Base-by-base conservation (phyloP, 2,888 invertebrate species). In the Halocaridina rubra region DNA sequence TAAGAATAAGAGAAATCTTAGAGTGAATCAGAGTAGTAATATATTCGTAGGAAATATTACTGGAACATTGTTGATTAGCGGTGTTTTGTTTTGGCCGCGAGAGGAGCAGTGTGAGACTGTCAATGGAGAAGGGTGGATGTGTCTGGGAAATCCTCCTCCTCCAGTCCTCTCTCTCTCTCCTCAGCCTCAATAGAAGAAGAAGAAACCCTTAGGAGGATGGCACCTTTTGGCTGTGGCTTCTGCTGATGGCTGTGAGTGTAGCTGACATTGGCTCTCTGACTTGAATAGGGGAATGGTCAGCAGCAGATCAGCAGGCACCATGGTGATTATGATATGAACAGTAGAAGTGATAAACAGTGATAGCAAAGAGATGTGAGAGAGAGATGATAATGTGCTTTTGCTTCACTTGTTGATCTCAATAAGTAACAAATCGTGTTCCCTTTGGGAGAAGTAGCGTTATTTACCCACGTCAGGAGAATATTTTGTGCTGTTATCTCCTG, bases 41-140 rank as follows among this genome's bases (percentile, higher is more conserved):
- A 8, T n/a, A n/a, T n/a, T n/a, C n/a, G n/a, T n/a, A n/a, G 33
- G 53, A 29, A 75, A 53, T 46, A 75, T 53, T 75, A 75, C 10
- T 81, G 81, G 81, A 81, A 81, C 81, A 24, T 59, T 81, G 80
- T 80, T 80, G 81, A 81, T 75, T 39, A 80, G 74, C 53, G 61
- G 75, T 46, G 80, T 75, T 74, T 74, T 75, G 74, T 81, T 74
- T 74, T 75, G 75, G 33, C 75, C 33, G 39, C 8, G n/a, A n/a
- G n/a, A n/a, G n/a, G n/a, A n/a, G n/a, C n/a, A n/a, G n/a, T n/a
- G n/a, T n/a, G 29, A 67, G 29, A 24, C 67, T 22, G 80, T 53
- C 32, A 75, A 67, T 64, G 16, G 75, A n/a, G 61, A 46, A 29
- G 61, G 81, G n/a, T 59, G 53, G 67, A 74, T 74, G 80, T 64